phyloP scores from a whole-genome alignment of 2,888 invertebrate genomes.

The Lithosia quadra region DNA sequence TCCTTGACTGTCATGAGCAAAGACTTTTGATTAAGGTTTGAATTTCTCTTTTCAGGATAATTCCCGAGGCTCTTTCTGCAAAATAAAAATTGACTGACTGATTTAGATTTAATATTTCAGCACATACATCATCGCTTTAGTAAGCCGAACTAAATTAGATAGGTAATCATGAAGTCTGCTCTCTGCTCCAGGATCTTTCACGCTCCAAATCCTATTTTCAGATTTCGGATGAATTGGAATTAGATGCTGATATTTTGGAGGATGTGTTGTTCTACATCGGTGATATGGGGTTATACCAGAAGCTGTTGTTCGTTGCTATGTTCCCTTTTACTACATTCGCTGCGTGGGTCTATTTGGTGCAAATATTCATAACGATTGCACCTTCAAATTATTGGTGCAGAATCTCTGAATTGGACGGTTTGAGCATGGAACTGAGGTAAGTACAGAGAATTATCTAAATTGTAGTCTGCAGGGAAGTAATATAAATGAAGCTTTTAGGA shows the following conservation, averaged over 20 bases:
- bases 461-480: neutral
- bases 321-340: slow-evolving; percentile 71
- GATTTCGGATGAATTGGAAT: neutral
- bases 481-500: neutral
- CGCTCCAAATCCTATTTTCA: neutral
- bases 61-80: too few species aligned
- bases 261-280: slow-evolving; percentile 67
- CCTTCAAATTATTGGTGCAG: slow-evolving; percentile 74
- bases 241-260: slow-evolving; percentile 59
- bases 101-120: too few species aligned
- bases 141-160: too few species aligned
- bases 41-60: too few species aligned
- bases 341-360: slow-evolving; percentile 74
- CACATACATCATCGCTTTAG: too few species aligned
- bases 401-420: slow-evolving; percentile 65
- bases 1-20: too few species aligned
- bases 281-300: slow-evolving; percentile 74
- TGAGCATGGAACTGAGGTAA: slow-evolving; percentile 67
- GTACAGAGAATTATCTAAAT: neutral
- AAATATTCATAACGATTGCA: slow-evolving; percentile 76
- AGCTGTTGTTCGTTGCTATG: slow-evolving; percentile 70
- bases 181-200: neutral
- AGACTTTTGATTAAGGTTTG: too few species aligned
- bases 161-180: neutral
- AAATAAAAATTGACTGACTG: too few species aligned